A percentile compares a stretch with the other conserved stretches of the same genome.
phyloP scores from a whole-genome alignment of 2,113 vertebrate species.

The Coturnix japonica region DNA sequence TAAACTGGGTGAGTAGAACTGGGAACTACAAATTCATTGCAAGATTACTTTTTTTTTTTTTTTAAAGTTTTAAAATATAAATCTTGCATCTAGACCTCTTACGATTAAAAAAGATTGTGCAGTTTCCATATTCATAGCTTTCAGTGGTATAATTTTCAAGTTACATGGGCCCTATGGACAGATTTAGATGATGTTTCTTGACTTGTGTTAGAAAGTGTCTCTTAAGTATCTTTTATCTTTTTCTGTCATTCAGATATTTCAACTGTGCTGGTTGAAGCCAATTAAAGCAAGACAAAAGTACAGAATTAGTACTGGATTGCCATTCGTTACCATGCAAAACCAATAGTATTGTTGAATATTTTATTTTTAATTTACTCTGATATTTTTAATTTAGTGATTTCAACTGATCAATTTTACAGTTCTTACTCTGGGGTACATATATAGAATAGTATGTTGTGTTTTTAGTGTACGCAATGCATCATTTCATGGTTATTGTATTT shows the following conservation, averaged over 20 bases:
- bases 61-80: not conserved
- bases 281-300: conserved; percentile 20
- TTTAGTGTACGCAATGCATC: not conserved
- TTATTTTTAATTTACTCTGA: not conserved
- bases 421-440: not conserved
- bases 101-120: not conserved
- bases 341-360: not conserved
- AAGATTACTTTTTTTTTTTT: not conserved
- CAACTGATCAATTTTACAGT: not conserved
- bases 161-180: not conserved
- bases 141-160: not conserved
- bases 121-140: not conserved
- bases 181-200: not conserved
- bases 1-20: not conserved
- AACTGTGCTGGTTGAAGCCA: not conserved
- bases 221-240: not conserved
- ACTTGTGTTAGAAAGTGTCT: not conserved
- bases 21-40: not conserved
- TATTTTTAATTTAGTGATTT: not conserved
- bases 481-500: not conserved
- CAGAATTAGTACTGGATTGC: not conserved
- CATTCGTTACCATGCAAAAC: not conserved
- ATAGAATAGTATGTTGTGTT: not conserved
- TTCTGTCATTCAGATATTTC: not conserved
- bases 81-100: not conserved